Base-by-base conservation (phyloP, 2,113 vertebrate species). In the Montifringilla adamsi region DNA sequence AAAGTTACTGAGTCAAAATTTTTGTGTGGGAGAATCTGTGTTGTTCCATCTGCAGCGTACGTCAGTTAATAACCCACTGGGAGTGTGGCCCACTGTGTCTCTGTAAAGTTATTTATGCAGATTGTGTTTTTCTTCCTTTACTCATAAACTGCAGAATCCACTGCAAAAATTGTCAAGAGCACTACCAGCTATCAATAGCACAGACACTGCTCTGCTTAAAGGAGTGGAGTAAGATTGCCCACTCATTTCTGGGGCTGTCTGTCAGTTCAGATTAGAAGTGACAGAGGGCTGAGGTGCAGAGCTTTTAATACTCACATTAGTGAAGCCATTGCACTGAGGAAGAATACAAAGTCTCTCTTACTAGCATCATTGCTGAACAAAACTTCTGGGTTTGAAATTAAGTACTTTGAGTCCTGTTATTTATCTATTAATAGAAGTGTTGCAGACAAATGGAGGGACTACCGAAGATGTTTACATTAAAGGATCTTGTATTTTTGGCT, bases 221-320 rank as follows among this genome's bases (percentile, higher is more conserved):
- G 64, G 64, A 94, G 53, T 55, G 69, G 91, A 92, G 93, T 95
- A 87, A 93, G 76, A 90, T 15, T 94, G 93, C 96, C 95, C 95
- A 95, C 95, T 96, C 94, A 46, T 69, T 96, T 94, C 92, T 52
- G 96, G 93, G 95, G 96, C 90, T 96, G 94, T 92, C 96, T 95
- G 90, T 94, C 95, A 95, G 62, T 93, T 95, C 41, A 47, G 82
- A 95, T 96, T 90, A 68, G 22, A 91, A 69, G 23, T 87, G 79
- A 95, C 84, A 90, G 86, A 80, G 88, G 82, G 69, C 67, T 93
- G 87, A 94, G 75, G 83, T 90, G 67, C 31, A 93, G 90, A 96
- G 92, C 62, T 91, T 89, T 86, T 87, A 95, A 94, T 75, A 77
- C 31, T 77, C 58, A 30, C 31, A 39, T 95, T 75, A 91, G 75